Base-by-base conservation (phyloP, 2,888 invertebrate species). In the Luffia ferchaultella region DNA sequence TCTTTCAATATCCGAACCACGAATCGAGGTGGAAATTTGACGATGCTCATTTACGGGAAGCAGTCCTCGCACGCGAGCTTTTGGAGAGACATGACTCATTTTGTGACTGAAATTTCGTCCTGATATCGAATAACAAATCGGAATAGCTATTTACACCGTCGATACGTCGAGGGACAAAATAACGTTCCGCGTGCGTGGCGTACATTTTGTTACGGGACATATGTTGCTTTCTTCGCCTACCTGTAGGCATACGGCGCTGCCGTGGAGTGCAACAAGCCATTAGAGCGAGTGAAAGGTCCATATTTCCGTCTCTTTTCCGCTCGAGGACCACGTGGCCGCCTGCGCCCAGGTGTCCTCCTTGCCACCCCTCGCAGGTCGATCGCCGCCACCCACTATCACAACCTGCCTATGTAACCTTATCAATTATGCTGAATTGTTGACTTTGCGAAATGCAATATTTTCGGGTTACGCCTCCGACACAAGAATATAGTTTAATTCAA, bases 371-470 rank as follows among this genome's bases (percentile, higher is more conserved):
- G 63, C 19, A 7, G 20, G 30, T 46, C 16, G 40, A 17, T 30
- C 20, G n/a, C 30, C 9, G 16, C 46, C 19, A 12, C n/a, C 46
- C 45, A 46, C 52, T 54, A 51, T 57, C 62, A 61, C 60, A n/a
- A n/a, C 56, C 67, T 68, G 65, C 64, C 65, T 63, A 64, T 65
- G 73, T 66, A 68, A 67, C 71, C 73, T 52, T 54, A 57, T 74
- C 71, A 76, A 76, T 76, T 76, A 72, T 64, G 64, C 63, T 65
- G 67, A 73, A 70, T 63, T 74, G 75, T 73, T 75, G 70, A 74
- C 69, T 71, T 64, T 66, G 64, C 57, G 61, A 63, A 65, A 61
- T 65, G 57, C 63, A 62, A 65, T 69, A 64, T 72, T 68, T 73
- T 68, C 62, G 45, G 20, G n/a, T n/a, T n/a, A n/a, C n/a, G 53